Evolutionary conservation across 2,888 invertebrate genomes (phyloP).

Genomic region (Brachypalpus laphriformis): DNA sequence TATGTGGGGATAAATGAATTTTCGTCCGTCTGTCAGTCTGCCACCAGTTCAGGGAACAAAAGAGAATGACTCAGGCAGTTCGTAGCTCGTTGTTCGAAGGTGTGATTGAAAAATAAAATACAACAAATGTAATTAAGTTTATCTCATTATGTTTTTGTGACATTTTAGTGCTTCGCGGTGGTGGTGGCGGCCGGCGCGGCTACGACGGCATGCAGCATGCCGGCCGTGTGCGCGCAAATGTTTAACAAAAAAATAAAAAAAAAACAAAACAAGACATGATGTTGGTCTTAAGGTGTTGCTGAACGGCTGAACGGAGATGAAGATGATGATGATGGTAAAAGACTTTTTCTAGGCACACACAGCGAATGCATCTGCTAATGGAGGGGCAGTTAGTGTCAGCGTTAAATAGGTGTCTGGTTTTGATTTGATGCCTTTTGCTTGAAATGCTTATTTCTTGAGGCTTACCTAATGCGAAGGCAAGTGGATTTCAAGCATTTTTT

Average conservation of each 20-base stretch:
- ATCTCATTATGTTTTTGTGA: slow-evolving; percentile 71
- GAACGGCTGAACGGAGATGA: neutral
- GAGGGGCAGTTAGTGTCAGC: slow-evolving; percentile 22
- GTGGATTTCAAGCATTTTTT: too few species aligned
- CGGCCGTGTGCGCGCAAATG: neutral
- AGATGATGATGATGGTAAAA: neutral
- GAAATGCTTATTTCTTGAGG: neutral
- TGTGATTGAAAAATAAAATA: slow-evolving; percentile 70
- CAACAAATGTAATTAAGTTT: slow-evolving; percentile 69
- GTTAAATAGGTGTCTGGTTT: slow-evolving; percentile 21
- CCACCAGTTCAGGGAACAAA: slow-evolving; percentile 30
- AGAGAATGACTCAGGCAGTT: slow-evolving; percentile 48
- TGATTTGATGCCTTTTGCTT: slow-evolving; percentile 12
- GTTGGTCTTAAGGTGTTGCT: neutral
- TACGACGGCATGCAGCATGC: slow-evolving; percentile 2
- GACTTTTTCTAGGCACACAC: slow-evolving; percentile 4
- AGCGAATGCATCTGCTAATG: slow-evolving; percentile 12
- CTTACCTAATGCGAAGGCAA: too few species aligned
- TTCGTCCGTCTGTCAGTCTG: slow-evolving; percentile 41
- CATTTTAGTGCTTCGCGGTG: slow-evolving; percentile 53
- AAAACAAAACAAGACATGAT: neutral
- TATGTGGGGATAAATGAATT: slow-evolving; percentile 46
- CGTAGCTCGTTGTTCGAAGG: slow-evolving; percentile 30
- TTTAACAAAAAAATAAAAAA: neutral
- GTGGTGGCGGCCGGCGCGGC: neutral